Base-by-base conservation (phyloP, 2,797 vertebrate species). In the Macropus fuliginosus region DNA sequence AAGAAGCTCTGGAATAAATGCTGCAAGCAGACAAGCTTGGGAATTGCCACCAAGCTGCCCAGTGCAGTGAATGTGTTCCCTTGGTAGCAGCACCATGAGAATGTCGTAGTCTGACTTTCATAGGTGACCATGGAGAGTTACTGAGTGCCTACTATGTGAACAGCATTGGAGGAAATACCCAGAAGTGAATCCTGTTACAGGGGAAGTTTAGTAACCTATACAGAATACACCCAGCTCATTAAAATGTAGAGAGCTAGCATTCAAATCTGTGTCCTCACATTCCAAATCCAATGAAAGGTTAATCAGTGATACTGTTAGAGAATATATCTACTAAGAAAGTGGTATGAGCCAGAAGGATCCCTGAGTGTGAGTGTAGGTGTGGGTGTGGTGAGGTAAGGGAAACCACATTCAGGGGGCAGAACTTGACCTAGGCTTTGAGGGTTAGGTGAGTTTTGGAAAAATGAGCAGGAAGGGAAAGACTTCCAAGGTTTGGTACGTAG, bases 11-110 rank as follows among this genome's bases (percentile, higher is more conserved):
- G 34, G 96, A 94, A 95, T 98, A 97, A 97, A 97, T 97, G 94
- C 94, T 94, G 95, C 97, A 96, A 96, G 95, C 96, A 96, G 40
- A 94, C 96, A 97, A 97, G 95, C 95, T 93, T 95, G 96, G 92
- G 97, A 98, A 97, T 97, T 97, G 96, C 94, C 95, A 97, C 96
- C 95, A 95, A 97, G 93, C 97, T 97, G 97, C 90, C 95, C 94
- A 96, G 56, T 95, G 59, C 74, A 52, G 81, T 56, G 93, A 92
- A 54, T 92, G 57, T 97, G 94, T 96, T 95, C 96, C 95, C 92
- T 87, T 95, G 96, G 93, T 95, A 29, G 95, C 91, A 97, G 95
- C 96, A 97, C 97, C 97, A 97, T 97, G 97, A 94, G 90, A 92
- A 66, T 92, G 54, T 90, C 52, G 52, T 94, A 92, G 93, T 92